phyloP scores from a whole-genome alignment of 2,797 vertebrate species.

The Coracias cyanogaster region DNA sequence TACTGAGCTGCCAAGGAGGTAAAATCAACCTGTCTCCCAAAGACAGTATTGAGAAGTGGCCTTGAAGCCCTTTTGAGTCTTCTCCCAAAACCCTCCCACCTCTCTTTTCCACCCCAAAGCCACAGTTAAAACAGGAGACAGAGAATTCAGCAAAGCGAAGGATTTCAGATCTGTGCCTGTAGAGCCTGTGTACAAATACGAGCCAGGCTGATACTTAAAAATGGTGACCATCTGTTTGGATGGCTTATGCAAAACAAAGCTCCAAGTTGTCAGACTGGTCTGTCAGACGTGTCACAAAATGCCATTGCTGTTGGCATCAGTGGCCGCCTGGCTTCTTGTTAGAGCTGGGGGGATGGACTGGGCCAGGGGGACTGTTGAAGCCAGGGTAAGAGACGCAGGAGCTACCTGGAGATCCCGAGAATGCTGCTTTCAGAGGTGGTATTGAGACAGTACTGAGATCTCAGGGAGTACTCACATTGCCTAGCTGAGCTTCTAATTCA shows the following conservation, averaged over 20 bases:
- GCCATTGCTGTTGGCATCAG: neutral
- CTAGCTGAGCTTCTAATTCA: neutral
- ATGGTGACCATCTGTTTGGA: constrained; percentile 51
- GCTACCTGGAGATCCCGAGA: neutral
- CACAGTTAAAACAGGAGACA: neutral
- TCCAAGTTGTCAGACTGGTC: constrained; percentile 26
- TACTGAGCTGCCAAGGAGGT: neutral
- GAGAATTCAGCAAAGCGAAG: accelerated
- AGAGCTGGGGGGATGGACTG: accelerated
- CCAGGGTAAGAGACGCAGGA: neutral
- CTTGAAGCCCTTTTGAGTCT: neutral
- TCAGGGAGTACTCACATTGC: accelerated
- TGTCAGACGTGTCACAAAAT: neutral
- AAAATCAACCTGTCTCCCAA: neutral
- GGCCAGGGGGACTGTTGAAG: neutral
- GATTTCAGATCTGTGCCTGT: neutral
- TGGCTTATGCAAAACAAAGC: constrained; percentile 17
- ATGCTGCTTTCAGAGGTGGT: neutral
- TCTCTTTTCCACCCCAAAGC: neutral
- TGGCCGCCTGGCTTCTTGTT: neutral
- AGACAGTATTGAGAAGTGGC: accelerated
- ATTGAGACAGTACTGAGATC: neutral
- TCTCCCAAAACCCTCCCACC: neutral
- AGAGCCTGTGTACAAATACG: neutral
- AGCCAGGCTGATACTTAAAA: neutral